Evolutionary conservation across 2,797 vertebrate species (phyloP).

Genomic region (Crypturellus tataupa): DNA sequence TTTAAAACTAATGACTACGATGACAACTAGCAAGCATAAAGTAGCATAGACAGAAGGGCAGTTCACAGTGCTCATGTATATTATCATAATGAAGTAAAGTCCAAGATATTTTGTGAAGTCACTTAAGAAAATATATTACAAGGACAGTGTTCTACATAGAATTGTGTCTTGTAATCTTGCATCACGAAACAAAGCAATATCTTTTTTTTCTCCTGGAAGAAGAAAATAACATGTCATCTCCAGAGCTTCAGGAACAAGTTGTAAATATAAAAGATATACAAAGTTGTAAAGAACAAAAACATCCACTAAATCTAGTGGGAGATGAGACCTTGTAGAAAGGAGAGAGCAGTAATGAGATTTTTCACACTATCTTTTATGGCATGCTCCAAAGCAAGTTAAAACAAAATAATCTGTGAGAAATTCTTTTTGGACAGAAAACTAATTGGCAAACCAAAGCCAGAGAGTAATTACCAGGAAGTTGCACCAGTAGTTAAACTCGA

Average conservation of each 20-base stretch:
- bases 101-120: neutral
- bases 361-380: neutral
- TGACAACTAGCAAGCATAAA: neutral
- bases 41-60: neutral
- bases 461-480: neutral
- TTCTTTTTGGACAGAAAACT: neutral
- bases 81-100: neutral
- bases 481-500: neutral
- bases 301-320: neutral
- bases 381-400: neutral
- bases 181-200: neutral
- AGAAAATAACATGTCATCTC: neutral
- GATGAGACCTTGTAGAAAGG: neutral
- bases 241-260: neutral
- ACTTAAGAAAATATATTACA: neutral
- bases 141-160: neutral
- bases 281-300: neutral
- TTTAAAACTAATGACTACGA: neutral
- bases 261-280: neutral
- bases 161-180: neutral
- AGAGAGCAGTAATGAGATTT: neutral
- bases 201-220: neutral
- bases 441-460: neutral
- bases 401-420: neutral
- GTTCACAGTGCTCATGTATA: neutral